These are phyloP conservation scores for Callinectes sapidus DNA, from an alignment of 2,888 invertebrate species.

Conservation along the genomic window DNA sequence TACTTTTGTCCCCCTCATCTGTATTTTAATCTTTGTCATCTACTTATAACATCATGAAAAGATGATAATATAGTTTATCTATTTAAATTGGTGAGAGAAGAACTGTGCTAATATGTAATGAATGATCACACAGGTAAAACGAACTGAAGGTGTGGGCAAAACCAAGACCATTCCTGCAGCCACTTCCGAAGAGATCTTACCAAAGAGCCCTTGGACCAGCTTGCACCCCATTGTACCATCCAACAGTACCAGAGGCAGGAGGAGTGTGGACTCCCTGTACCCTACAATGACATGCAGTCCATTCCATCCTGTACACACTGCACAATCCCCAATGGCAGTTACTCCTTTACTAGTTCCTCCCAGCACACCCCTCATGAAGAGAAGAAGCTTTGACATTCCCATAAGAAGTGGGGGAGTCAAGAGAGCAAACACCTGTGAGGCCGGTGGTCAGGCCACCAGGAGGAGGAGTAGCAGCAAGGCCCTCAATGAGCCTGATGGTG, in stretches of 20 bases:
- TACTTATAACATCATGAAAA: too few relatives aligned
- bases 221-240: neutral
- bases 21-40: too few relatives aligned
- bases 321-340: slow-evolving; percentile 23
- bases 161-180: neutral
- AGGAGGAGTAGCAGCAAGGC: slow-evolving; percentile 47
- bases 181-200: neutral
- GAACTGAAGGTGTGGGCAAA: neutral
- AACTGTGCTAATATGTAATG: neutral
- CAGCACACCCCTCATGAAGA: slow-evolving; percentile 28
- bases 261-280: slow-evolving; percentile 39
- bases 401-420: slow-evolving; percentile 45
- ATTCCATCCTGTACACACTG: neutral
- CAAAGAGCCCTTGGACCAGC: neutral
- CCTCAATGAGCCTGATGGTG: slow-evolving; percentile 67
- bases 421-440: slow-evolving; percentile 46
- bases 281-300: neutral
- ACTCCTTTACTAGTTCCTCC: neutral
- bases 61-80: neutral
- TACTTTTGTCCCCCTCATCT: too few relatives aligned
- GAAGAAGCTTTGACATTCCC: slow-evolving; percentile 61
- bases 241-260: slow-evolving; percentile 40
- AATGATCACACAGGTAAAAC: neutral
- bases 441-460: slow-evolving; percentile 23
- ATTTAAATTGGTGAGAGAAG: neutral